These are phyloP conservation scores for Sminthurinus signatus DNA, from an alignment of 1,140 invertebrate species.

Conservation along the genomic window DNA sequence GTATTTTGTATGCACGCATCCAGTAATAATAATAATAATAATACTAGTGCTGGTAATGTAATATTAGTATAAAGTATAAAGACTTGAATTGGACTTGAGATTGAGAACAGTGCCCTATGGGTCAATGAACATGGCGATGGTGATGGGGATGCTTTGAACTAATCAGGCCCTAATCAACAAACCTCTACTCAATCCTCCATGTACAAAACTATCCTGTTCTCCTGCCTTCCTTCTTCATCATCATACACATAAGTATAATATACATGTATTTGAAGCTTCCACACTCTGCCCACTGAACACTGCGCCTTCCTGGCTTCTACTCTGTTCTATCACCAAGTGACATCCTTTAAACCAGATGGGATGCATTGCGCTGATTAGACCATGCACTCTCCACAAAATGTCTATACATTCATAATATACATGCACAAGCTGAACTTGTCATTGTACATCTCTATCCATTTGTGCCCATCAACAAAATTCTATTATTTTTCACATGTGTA, in stretches of 20 bases:
- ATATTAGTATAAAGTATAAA: no score
- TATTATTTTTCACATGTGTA: no score
- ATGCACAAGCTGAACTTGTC: neutral
- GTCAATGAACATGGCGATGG: constrained; percentile 35
- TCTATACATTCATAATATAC: neutral
- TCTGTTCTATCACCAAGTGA: constrained; percentile 25
- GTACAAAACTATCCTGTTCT: neutral
- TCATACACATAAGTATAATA: no score
- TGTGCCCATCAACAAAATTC: no score
- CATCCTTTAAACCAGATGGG: constrained; percentile 30
- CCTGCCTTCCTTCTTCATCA: neutral
- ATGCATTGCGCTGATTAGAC: constrained; percentile 29
- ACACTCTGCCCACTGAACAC: no score
- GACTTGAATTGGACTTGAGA: constrained; percentile 10
- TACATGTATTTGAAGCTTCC: no score
- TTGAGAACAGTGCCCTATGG: constrained; percentile 31
- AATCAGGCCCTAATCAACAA: constrained; percentile 31
- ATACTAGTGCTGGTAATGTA: no score
- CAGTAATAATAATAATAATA: no score
- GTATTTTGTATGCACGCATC: no score
- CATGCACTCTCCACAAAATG: constrained; percentile 2
- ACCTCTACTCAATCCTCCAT: constrained; percentile 18
- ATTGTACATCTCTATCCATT: no score
- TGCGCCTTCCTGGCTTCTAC: constrained; percentile 13
- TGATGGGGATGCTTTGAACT: no score